Conservation (phyloP, 2,113 vertebrate species). For the Cricetomys ansorgei region DNA sequence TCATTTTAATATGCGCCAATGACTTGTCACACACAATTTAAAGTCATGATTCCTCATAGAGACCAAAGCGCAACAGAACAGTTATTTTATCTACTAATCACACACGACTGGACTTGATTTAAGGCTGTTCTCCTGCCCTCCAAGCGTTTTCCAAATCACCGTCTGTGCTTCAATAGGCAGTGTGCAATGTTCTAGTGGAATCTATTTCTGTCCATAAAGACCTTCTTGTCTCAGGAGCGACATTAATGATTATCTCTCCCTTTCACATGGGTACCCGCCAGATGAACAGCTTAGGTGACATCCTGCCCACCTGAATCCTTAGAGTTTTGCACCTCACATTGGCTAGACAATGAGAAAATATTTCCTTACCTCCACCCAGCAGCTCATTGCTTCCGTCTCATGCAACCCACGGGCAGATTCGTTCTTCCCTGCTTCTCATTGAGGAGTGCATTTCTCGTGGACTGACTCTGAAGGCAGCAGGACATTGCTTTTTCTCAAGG, state of each 20-base stretch:
- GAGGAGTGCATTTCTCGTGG: constrained; percentile 66
- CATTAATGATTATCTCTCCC: constrained; percentile 78
- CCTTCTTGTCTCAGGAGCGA: constrained; percentile 64
- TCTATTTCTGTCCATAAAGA: constrained; percentile 78
- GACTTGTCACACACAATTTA: constrained; percentile 67
- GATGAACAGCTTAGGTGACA: constrained; percentile 78
- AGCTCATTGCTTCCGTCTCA: constrained; percentile 45
- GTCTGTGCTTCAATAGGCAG: constrained; percentile 54
- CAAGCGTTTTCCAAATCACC: constrained; percentile 58
- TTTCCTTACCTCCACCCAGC: constrained; percentile 57
- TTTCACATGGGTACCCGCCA: constrained; percentile 67
- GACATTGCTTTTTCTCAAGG: constrained; percentile 71
- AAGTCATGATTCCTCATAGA: constrained; percentile 62
- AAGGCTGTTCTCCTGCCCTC: constrained; percentile 11
- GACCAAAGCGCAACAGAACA: constrained; percentile 51
- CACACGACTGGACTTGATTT: constrained; percentile 66
- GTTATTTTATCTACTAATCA: constrained; percentile 78
- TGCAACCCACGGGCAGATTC: constrained; percentile 67
- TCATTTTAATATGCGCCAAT: constrained; percentile 44
- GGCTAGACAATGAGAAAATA: constrained; percentile 61
- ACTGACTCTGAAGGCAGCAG: constrained; percentile 66
- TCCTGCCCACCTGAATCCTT: constrained; percentile 44
- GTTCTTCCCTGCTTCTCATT: neutral
- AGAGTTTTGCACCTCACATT: constrained; percentile 58
- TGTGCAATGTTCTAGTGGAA: constrained; percentile 48